Evolutionary conservation across 2,888 invertebrate genomes (phyloP).

Genomic region (Pimpla rufipes): DNA sequence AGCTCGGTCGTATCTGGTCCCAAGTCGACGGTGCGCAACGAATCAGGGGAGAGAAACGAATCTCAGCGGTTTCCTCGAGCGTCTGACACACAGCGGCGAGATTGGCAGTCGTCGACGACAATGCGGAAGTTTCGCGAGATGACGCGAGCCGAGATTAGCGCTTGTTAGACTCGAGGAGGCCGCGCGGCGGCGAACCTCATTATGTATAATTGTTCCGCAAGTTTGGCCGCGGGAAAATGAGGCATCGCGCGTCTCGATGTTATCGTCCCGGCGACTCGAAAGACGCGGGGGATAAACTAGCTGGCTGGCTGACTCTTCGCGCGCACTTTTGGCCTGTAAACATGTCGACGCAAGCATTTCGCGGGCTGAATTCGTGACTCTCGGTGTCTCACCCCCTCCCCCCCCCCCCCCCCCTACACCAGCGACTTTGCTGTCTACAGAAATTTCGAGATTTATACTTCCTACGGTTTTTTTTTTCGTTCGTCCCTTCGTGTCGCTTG

Average conservation of each 20-base stretch:
- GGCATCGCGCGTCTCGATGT: background rate
- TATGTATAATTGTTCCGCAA: constrained; percentile 14
- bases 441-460: constrained; percentile 21
- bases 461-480: background rate
- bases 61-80: no score
- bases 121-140: background rate
- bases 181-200: background rate
- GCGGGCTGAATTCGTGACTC: constrained; percentile 4
- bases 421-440: background rate
- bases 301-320: constrained; percentile 12
- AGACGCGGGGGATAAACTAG: background rate
- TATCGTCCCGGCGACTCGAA: background rate
- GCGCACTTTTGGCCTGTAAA: constrained; percentile 19
- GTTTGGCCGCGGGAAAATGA: constrained; percentile 4
- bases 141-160: background rate
- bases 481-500: background rate
- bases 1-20: no score
- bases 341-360: constrained; percentile 42
- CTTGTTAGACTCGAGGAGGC: background rate
- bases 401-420: background rate
- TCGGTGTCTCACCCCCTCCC: background rate
- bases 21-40: no score
- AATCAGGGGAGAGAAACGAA: no score
- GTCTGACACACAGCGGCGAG: background rate
- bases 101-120: background rate